Base-by-base conservation (phyloP, 2,113 vertebrate species). In the Cyprinus carpio region DNA sequence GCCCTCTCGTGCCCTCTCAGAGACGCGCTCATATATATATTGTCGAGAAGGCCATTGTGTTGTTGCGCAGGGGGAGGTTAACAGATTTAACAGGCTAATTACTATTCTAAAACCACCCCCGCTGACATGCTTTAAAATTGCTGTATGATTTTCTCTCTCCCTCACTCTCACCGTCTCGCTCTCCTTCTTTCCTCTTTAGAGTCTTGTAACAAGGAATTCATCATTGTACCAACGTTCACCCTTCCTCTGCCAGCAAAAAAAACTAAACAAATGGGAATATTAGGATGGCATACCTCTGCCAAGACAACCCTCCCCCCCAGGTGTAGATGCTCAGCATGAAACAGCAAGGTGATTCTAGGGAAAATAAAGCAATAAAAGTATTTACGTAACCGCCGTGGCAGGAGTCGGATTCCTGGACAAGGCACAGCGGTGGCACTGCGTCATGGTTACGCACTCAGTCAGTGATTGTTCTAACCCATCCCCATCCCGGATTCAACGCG, bases 81-180 rank as follows among this genome's bases (percentile, higher is more conserved):
- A 90, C 82, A 85, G 81, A 80, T 86, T 87, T 87, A 85, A 88
- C 71, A 64, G 84, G 78, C 87, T 86, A 87, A 87, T 86, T 78
- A 62, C 43, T 80, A 88, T 88, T 84, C 75, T 60, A 65, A 84
- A 82, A 76, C 71, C 85, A 85, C 77, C 82, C 86, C 76, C 84
- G 56, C 84, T 88, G 87, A 89, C 83, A 79, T 54, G 25, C 64
- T 83, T 75, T 87, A 87, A 84, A 86, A 86, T 75, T 76, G 69
- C 72, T 80, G 85, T 76, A 86, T 89, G 71, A 89, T 86, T 82
- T 87, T 80, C 82, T 31, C 54, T n/a, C 23, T 79, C 43, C 27
- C 75, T 85, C 31, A 23, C n/a, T 80, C 27, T 23, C 51, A 37
- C 29, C 31, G 12, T 79, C 67, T 83, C 43, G 40, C 74, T 83